Evolutionary conservation across 2,113 vertebrate species (phyloP).

Genomic region (Coracopsis vasa): DNA sequence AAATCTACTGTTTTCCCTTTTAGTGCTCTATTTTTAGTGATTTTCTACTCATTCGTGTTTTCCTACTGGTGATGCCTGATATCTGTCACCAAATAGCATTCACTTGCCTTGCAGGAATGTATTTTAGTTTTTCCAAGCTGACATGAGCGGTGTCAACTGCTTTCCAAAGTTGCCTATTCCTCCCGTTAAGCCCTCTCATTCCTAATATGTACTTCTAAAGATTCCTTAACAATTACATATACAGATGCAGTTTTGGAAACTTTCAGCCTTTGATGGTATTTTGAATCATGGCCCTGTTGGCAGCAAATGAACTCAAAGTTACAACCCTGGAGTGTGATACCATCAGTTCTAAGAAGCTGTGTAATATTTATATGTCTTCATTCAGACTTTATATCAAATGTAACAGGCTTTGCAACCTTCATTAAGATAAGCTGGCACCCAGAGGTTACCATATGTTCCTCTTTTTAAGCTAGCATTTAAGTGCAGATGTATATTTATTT

Average conservation of each 20-base stretch:
- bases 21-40: conserved; percentile 32
- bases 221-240: conserved; percentile 58
- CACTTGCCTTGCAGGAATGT: background rate
- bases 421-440: conserved; percentile 73
- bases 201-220: conserved; percentile 45
- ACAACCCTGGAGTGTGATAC: conserved; percentile 47
- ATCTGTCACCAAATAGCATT: conserved; percentile 15
- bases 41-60: conserved; percentile 10
- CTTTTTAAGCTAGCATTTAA: conserved; percentile 53
- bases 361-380: conserved; percentile 67
- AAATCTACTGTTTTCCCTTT: background rate
- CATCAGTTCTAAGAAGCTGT: conserved; percentile 61
- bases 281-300: conserved; percentile 47
- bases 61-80: background rate
- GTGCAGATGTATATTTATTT: conserved; percentile 69
- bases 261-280: conserved; percentile 59
- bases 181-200: background rate
- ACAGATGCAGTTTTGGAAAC: conserved; percentile 65
- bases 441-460: conserved; percentile 70
- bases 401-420: conserved; percentile 65
- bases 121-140: background rate
- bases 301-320: conserved; percentile 45
- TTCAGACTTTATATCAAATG: conserved; percentile 67
- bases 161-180: conserved; percentile 8
- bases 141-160: background rate